Base-by-base conservation (phyloP, 2,888 invertebrate species). In the Dione vanillae region DNA sequence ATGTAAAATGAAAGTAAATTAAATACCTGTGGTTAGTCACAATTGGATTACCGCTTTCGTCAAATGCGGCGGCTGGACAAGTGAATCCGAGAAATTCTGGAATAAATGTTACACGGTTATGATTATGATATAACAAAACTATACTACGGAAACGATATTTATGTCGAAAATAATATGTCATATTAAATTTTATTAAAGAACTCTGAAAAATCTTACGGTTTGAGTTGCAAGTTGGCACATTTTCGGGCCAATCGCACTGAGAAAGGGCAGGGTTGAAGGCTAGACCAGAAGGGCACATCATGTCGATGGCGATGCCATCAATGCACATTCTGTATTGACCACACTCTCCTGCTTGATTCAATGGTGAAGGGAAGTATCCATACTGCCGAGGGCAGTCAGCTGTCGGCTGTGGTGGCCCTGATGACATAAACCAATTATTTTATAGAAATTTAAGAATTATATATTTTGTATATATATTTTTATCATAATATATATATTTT, bases 171-270 rank as follows among this genome's bases (percentile, higher is more conserved):
- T 37, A 37, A 37, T 37, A 56, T n/a, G 37, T 56, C 10, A 49
- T 16, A 16, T 9, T 47, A 1, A 7, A 0, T 3, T 10, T 9
- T 49, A 10, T 16, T 0, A 5, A 49, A 49, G 16, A 16, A 9
- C 9, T 49, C n/a, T 35, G n/a, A 14, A 40, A 64, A 62, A 67
- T 62, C 61, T 66, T 69, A 73, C 73, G 62, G n/a, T 68, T 49
- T 47, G 69, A 35, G 40, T 97, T 95, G 82, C 97, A 97, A 59
- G 95, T 94, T 0, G 95, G 83, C 0, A 97, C 97, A 79, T 95
- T 94, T 83, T 97, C 97, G 2, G 97, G 96, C 97, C 97, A 97
- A 79, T 97, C 97, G 81, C 97, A 97, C 51, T 95, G 94, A 75
- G 95, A 95, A 9, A 89, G 94, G 1, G 92, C 94, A 19, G 94